A percentile compares a stretch with the other conserved stretches of the same genome.
These are phyloP conservation scores for Rhodinocichla rosea DNA, from an alignment of 2,113 vertebrate genomes.

Conservation along the genomic window DNA sequence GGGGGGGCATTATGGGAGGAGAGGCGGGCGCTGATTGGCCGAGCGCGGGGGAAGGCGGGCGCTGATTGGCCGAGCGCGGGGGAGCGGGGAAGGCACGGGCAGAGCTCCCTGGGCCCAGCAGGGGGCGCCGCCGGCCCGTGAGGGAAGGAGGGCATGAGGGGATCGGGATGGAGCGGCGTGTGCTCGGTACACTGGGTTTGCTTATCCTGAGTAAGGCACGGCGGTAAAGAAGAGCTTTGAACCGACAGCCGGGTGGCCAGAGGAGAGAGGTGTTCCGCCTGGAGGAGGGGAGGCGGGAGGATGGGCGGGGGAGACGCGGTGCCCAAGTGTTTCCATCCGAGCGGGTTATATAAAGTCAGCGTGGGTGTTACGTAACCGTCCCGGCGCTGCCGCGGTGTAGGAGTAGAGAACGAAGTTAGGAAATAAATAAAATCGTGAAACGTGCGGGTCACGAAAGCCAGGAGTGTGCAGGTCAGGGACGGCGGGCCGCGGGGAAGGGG, in stretches of 20 bases:
- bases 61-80: neutral
- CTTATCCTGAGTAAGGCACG: neutral
- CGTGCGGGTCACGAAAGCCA: accelerated
- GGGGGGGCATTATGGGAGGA: neutral
- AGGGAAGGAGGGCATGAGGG: accelerated
- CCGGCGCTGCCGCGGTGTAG: neutral
- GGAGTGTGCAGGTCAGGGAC: accelerated
- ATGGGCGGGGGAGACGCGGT: neutral
- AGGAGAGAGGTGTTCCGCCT: no score
- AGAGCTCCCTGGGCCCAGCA: neutral
- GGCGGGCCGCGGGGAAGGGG: neutral
- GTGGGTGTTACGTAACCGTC: neutral
- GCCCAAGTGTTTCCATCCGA: neutral
- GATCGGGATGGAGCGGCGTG: accelerated
- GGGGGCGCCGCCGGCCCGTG: neutral
- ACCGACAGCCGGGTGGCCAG: no score
- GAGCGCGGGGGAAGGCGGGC: neutral
- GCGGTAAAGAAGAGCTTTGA: neutral
- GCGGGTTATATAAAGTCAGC: neutral
- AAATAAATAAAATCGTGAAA: accelerated
- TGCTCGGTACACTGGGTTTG: neutral
- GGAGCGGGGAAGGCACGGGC: neutral
- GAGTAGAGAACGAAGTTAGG: accelerated
- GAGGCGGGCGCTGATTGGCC: neutral
- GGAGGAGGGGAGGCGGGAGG: no score